phyloP scores from a whole-genome alignment of 2,113 vertebrate species.

The Cranoglanis bouderius region DNA sequence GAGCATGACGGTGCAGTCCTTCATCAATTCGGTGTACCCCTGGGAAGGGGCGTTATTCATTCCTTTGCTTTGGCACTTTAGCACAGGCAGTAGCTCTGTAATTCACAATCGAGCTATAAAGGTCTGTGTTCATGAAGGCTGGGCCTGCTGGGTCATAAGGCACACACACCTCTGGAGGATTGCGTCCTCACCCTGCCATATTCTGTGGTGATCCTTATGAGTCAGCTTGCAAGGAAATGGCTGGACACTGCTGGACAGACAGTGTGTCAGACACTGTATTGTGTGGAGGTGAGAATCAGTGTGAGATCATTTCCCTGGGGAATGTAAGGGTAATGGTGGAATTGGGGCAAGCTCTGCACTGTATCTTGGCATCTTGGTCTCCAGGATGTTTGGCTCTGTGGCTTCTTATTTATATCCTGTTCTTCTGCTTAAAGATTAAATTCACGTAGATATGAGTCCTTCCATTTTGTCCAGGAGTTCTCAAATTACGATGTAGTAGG shows the following conservation, averaged over 20 bases:
- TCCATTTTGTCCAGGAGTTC: neutral
- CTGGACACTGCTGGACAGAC: constrained; percentile 1
- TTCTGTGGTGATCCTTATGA: constrained; percentile 19
- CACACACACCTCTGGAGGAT: constrained; percentile 20
- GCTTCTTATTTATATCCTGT: neutral
- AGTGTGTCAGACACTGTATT: constrained; percentile 14
- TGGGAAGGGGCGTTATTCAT: neutral
- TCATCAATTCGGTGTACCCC: neutral
- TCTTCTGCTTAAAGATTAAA: neutral
- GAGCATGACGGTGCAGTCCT: neutral
- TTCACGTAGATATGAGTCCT: neutral
- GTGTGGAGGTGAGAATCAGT: constrained; percentile 16
- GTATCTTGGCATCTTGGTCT: neutral
- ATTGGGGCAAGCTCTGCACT: neutral
- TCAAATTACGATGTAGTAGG: neutral
- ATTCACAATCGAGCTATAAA: constrained; percentile 8
- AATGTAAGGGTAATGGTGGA: neutral
- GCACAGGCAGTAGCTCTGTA: constrained; percentile 18
- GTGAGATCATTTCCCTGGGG: constrained; percentile 42
- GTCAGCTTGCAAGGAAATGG: neutral
- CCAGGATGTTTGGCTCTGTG: neutral
- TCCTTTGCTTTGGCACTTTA: neutral
- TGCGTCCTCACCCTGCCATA: constrained; percentile 10
- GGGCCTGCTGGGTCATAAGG: neutral
- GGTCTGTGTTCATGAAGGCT: neutral